These are phyloP conservation scores for Nymphalis io DNA, from an alignment of 1,140 invertebrate genomes.

Conservation along the genomic window DNA sequence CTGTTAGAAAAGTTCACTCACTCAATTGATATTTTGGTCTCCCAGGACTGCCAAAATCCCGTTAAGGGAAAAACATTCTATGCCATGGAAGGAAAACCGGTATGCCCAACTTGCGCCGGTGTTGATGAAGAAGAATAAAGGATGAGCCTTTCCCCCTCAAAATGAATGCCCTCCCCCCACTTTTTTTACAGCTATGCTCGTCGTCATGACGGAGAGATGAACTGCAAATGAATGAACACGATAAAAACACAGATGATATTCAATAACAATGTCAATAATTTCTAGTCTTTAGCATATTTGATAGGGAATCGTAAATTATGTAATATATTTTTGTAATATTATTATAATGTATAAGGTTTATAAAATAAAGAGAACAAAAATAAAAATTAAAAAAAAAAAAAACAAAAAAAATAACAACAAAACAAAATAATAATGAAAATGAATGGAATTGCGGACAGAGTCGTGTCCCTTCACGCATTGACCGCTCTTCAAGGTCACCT, in stretches of 20 bases:
- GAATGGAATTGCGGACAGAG: conserved; percentile 31
- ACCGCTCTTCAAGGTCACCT: conserved; percentile 52
- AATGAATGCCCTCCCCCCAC: conserved; percentile 51
- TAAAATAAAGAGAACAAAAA: conserved; percentile 78
- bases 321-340: conserved; percentile 80
- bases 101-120: conserved; percentile 94
- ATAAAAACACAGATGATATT: conserved; percentile 60
- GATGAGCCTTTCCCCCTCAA: conserved; percentile 55
- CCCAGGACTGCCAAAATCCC: conserved; percentile 94
- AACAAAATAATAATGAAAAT: conserved; percentile 43
- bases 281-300: conserved; percentile 59
- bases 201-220: conserved; percentile 41
- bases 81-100: conserved; percentile 95
- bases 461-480: conserved; percentile 31
- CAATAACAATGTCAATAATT: conserved; percentile 49
- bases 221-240: conserved; percentile 51
- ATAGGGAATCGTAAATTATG: conserved; percentile 66
- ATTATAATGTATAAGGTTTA: conserved; percentile 76
- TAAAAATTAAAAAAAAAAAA: conserved; percentile 73
- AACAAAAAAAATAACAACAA: conserved; percentile 66
- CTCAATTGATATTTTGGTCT: conserved; percentile 41
- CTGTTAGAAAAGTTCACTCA: background rate
- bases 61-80: conserved; percentile 97
- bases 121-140: conserved; percentile 92
- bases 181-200: conserved; percentile 79